phyloP scores from a whole-genome alignment of 2,888 invertebrate species.

The Sylvicola cinctus region DNA sequence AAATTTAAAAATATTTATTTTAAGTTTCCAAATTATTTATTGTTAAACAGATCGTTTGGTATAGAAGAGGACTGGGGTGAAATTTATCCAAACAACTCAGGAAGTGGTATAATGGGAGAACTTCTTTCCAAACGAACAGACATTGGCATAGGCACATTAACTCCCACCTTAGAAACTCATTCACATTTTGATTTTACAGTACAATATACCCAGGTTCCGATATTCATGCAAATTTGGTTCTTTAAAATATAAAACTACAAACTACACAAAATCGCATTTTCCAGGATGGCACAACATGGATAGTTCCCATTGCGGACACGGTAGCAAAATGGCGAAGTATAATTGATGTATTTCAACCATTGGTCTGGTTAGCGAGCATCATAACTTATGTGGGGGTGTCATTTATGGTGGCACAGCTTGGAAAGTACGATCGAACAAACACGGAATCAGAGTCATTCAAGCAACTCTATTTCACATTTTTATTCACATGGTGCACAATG shows the following conservation, averaged over 20 bases:
- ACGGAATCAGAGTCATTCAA: neutral
- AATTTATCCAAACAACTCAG: neutral
- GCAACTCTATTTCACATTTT: neutral
- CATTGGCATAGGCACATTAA: constrained; percentile 3
- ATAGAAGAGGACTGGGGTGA: constrained; percentile 4
- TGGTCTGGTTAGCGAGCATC: constrained; percentile 3
- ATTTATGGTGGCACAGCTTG: neutral
- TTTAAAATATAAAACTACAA: neutral
- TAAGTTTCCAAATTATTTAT: neutral
- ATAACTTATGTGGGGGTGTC: constrained; percentile 1
- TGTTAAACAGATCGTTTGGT: neutral
- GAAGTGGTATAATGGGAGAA: constrained; percentile 3
- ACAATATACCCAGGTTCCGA: constrained; percentile 3
- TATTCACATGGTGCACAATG: neutral
- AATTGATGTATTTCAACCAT: neutral
- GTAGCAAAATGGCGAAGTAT: constrained; percentile 4
- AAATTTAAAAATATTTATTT: neutral
- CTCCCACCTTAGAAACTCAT: neutral
- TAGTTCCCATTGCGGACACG: constrained; percentile 1
- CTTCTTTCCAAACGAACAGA: constrained; percentile 1
- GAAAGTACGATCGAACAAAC: neutral
- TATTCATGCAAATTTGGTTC: neutral
- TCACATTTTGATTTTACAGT: constrained; percentile 4
- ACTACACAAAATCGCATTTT: neutral
- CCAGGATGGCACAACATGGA: constrained; percentile 4